These are phyloP conservation scores for Macrotus californicus DNA, from an alignment of 2,113 vertebrate species.

Conservation along the genomic window DNA sequence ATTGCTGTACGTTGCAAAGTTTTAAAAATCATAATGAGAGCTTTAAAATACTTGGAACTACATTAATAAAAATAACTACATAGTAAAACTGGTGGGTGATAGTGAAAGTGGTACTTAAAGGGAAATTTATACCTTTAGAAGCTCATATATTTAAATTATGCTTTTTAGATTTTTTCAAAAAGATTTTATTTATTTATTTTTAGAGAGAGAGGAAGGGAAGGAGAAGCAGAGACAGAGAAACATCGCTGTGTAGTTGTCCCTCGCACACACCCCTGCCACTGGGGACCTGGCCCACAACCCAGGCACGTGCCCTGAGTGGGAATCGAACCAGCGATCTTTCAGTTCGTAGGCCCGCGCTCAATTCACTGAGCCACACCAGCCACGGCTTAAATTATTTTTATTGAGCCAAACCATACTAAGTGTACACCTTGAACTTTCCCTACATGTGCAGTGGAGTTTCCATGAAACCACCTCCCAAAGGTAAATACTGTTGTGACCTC, in stretches of 20 bases:
- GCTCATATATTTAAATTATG: not conserved
- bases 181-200: no score
- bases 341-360: no score
- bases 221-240: no score
- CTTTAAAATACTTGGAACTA: not conserved
- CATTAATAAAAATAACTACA: not conserved
- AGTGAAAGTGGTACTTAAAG: not conserved
- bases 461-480: not conserved
- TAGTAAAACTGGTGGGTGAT: not conserved
- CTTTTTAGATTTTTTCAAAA: no score
- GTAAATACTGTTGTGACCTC: not conserved
- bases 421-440: not conserved
- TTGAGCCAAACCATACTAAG: not conserved
- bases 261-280: no score
- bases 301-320: no score
- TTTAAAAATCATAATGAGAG: not conserved
- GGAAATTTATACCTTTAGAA: not conserved
- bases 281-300: no score
- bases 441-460: not conserved
- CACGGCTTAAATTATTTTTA: not conserved
- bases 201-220: no score
- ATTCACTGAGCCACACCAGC: no score
- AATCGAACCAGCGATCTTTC: no score
- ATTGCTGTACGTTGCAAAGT: accelerated
- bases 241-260: no score